Conservation (phyloP, 2,797 vertebrate genomes). For the Gymnopithys bicolor region DNA sequence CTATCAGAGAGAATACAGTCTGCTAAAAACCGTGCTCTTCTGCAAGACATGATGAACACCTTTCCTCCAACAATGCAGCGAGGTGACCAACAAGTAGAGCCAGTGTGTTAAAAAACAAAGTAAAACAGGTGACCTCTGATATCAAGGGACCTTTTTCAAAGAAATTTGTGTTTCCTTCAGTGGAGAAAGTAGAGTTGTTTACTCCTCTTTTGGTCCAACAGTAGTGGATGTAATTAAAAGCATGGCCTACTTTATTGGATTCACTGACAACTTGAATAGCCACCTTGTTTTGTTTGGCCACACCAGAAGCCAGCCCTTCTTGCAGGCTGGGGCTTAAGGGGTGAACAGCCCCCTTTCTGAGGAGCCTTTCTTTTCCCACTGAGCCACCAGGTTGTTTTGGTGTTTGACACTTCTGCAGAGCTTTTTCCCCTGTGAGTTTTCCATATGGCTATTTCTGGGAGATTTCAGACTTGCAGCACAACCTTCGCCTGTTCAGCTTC, state of each 20-base stretch:
- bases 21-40: rapidly evolving
- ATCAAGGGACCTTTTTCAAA: neutral
- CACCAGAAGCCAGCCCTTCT: neutral
- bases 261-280: neutral
- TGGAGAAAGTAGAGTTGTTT: neutral
- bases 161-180: neutral
- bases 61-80: neutral
- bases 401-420: neutral
- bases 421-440: neutral
- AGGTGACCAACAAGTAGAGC: neutral
- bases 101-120: neutral
- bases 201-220: neutral
- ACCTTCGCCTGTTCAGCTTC: conserved; percentile 2
- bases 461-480: neutral
- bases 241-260: neutral
- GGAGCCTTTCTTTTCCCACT: neutral
- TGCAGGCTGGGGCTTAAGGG: neutral
- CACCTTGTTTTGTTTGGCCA: neutral
- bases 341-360: conserved; percentile 33
- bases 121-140: neutral
- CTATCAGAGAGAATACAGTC: neutral
- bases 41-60: neutral
- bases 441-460: neutral
- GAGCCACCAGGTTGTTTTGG: neutral
- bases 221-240: neutral